A percentile compares a stretch with the other conserved stretches of the same genome.
phyloP scores from a whole-genome alignment of 2,888 invertebrate species.

The Drosophila prolongata region DNA sequence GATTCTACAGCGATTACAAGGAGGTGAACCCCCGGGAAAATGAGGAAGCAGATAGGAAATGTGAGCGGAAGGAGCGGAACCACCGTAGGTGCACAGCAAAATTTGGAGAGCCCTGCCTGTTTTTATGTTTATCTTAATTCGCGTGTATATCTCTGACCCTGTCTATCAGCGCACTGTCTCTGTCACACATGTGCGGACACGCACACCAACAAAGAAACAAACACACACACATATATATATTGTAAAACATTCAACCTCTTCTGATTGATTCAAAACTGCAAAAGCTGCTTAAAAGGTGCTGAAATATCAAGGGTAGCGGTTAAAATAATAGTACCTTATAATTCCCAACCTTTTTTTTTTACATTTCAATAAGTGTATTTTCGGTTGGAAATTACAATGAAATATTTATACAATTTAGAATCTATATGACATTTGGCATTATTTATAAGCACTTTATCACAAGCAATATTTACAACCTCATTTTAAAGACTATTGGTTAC shows the following conservation, averaged over 20 bases:
- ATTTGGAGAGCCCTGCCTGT: conserved; percentile 23
- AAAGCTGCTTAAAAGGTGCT: conserved; percentile 17
- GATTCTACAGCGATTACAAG: conserved; percentile 74
- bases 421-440: background rate
- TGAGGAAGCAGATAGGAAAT: conserved; percentile 1
- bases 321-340: background rate
- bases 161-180: conserved; percentile 30
- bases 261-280: conserved; percentile 40
- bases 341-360: background rate
- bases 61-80: conserved; percentile 1
- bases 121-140: conserved; percentile 42
- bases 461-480: background rate
- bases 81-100: conserved; percentile 7
- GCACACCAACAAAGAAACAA: conserved; percentile 10
- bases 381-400: background rate
- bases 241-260: conserved; percentile 19
- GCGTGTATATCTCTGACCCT: conserved; percentile 14
- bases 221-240: conserved; percentile 2
- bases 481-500: too few species aligned
- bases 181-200: conserved; percentile 15
- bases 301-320: background rate
- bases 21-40: background rate
- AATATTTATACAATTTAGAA: background rate
- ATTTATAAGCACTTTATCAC: background rate
- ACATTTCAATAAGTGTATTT: background rate